Evolutionary conservation across 2,797 vertebrate genomes (phyloP).

Genomic region (Semotilus atromaculatus): DNA sequence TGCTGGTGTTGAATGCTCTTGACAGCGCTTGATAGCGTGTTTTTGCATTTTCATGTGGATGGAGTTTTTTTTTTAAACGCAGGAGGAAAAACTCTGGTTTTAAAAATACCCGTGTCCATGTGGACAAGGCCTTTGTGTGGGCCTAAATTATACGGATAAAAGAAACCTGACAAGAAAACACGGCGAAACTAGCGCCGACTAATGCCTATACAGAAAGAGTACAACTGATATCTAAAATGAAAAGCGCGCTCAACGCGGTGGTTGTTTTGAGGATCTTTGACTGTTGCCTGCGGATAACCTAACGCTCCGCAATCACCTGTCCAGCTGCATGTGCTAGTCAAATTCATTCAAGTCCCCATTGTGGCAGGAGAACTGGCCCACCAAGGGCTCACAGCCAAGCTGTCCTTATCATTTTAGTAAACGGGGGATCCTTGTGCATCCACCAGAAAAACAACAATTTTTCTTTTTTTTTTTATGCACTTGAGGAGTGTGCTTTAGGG

Average conservation of each 20-base stretch:
- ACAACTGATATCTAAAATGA: slow-evolving; percentile 6
- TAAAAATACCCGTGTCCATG: no score
- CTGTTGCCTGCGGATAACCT: slow-evolving; percentile 31
- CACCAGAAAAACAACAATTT: neutral
- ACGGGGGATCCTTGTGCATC: neutral
- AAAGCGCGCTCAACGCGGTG: neutral
- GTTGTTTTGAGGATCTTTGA: slow-evolving; percentile 43
- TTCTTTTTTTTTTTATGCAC: no score
- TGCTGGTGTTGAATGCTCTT: no score
- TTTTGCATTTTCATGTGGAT: no score
- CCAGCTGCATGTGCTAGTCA: slow-evolving; percentile 37
- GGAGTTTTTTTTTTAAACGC: no score
- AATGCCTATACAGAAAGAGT: slow-evolving; percentile 16
- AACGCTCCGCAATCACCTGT: slow-evolving; percentile 25
- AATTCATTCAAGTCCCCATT: slow-evolving; percentile 8
- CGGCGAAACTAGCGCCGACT: neutral
- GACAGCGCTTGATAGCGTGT: no score
- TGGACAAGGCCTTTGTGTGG: no score
- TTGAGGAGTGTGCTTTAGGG: neutral
- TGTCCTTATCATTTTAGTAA: neutral
- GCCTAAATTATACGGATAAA: slow-evolving; percentile 2
- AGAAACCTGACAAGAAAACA: slow-evolving; percentile 22
- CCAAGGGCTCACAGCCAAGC: neutral
- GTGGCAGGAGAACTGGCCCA: slow-evolving; percentile 25
- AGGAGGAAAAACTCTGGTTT: no score